phyloP scores from a whole-genome alignment of 2,113 vertebrate genomes.

The Himantopus leucocephalus region DNA sequence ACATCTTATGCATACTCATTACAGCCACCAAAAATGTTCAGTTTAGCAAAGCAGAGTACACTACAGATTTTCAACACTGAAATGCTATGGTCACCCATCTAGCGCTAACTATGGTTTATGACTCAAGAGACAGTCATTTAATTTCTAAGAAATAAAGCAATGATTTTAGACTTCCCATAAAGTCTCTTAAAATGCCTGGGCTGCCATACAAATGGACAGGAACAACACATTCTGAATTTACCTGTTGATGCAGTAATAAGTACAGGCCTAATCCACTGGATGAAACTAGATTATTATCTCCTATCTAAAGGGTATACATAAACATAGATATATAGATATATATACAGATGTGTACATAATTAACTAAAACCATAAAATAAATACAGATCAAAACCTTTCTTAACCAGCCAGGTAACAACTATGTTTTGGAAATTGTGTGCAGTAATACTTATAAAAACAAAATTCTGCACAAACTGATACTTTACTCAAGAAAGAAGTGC shows the following conservation, averaged over 20 bases:
- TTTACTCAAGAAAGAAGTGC: not conserved
- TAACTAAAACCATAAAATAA: not conserved
- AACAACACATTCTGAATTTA: not conserved
- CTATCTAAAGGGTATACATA: not conserved
- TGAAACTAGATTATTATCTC: not conserved
- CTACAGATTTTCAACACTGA: not conserved
- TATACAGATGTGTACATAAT: not conserved
- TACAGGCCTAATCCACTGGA: not conserved
- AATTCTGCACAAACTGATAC: not conserved
- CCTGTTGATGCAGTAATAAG: not conserved
- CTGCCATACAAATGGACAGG: not conserved
- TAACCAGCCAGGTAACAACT: not conserved
- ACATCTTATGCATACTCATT: not conserved
- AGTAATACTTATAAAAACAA: not conserved
- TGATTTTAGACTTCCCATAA: not conserved
- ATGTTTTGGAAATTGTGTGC: not conserved
- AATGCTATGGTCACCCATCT: not conserved
- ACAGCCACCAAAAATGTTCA: not conserved
- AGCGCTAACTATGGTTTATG: not conserved
- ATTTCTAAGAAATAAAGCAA: not conserved
- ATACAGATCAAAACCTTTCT: not conserved
- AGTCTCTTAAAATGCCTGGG: not conserved
- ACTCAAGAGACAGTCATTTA: not conserved
- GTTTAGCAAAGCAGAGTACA: not conserved
- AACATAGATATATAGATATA: not conserved